phyloP scores from a whole-genome alignment of 2,888 invertebrate species.

The Thysanoteuthis rhombus region DNA sequence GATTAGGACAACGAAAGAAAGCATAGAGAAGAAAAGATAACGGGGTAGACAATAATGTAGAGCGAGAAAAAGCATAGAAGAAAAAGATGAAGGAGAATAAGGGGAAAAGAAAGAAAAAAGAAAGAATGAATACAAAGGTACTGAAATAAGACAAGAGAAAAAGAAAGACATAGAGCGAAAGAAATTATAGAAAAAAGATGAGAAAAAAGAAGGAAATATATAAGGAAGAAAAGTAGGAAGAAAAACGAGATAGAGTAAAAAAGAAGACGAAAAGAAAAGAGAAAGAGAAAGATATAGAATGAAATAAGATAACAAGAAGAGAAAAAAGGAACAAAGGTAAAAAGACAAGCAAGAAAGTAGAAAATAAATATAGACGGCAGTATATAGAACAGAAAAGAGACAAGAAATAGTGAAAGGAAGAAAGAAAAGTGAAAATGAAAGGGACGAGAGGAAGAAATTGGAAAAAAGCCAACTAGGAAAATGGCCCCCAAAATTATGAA shows the following conservation, averaged over 20 bases:
- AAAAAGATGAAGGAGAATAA: not conserved
- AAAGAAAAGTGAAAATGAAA: no score
- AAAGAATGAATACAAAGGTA: not conserved
- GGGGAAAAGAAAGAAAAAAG: not conserved
- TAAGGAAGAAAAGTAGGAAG: no score
- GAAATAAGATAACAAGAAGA: not conserved
- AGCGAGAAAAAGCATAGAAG: not conserved
- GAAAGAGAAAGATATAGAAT: not conserved
- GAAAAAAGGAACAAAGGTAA: not conserved
- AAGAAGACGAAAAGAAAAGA: not conserved
- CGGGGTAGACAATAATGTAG: not conserved
- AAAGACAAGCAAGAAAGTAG: not conserved
- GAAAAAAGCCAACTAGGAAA: not conserved
- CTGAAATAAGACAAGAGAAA: not conserved
- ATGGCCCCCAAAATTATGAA: not conserved
- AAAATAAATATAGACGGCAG: not conserved
- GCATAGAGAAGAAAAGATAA: not conserved
- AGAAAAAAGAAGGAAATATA: not conserved
- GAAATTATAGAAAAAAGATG: not conserved
- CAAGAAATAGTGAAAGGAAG: not conserved
- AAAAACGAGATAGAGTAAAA: not conserved
- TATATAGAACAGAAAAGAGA: not conserved
- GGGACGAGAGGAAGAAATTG: no score
- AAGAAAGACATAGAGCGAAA: not conserved
- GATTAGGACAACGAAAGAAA: not conserved